A percentile compares a stretch with the other conserved stretches of the same genome.
These are phyloP conservation scores for Ara ararauna DNA, from an alignment of 2,797 vertebrate species.

Conservation along the genomic window DNA sequence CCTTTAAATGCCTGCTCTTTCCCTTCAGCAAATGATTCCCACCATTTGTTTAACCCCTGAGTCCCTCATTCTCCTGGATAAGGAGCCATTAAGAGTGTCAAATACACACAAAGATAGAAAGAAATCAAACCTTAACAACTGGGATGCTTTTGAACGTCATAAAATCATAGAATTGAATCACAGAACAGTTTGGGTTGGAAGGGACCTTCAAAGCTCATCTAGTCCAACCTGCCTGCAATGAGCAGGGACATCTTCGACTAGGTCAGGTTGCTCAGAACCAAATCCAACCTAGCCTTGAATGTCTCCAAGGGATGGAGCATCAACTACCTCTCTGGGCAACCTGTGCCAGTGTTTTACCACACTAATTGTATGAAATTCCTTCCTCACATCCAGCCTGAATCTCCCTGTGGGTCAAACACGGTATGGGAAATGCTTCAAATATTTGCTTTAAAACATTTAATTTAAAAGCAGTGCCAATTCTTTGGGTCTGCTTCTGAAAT, in stretches of 20 bases:
- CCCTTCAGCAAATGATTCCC: background rate
- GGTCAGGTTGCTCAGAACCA: background rate
- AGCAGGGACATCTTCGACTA: background rate
- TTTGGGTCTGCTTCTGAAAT: background rate
- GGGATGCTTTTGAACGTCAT: background rate
- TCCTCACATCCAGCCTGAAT: background rate
- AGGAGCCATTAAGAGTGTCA: background rate
- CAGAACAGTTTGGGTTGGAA: background rate
- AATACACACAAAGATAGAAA: fast-evolving
- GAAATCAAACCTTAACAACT: fast-evolving
- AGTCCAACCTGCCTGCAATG: background rate
- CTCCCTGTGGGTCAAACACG: background rate
- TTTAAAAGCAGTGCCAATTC: background rate
- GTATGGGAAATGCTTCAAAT: background rate
- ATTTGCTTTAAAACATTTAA: background rate
- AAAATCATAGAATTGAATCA: background rate
- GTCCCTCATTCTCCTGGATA: background rate
- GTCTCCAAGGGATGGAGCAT: background rate
- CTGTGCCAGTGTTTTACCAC: background rate
- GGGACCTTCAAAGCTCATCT: background rate
- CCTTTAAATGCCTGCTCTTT: fast-evolving
- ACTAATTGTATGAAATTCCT: background rate
- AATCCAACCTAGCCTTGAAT: background rate
- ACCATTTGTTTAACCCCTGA: background rate
- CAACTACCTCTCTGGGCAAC: background rate